A percentile compares a stretch with the other conserved stretches of the same genome.
phyloP scores from a whole-genome alignment of 2,113 vertebrate species.

The Elephas maximus region DNA sequence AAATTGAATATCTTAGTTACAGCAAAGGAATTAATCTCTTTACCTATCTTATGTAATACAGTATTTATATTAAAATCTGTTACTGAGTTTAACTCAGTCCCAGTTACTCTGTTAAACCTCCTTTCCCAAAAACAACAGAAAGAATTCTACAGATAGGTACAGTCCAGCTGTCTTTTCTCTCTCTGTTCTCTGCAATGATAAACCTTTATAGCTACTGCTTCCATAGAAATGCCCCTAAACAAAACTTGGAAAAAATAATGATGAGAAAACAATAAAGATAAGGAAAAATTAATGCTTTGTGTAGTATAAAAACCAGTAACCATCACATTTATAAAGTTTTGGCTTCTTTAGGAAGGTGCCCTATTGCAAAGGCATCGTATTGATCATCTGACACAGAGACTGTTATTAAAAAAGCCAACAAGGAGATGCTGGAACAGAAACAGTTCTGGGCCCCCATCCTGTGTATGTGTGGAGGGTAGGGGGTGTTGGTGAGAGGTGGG shows the following conservation, averaged over 20 bases:
- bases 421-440: neutral
- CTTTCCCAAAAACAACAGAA: constrained; percentile 69
- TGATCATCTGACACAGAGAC: neutral
- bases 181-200: constrained; percentile 68
- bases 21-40: constrained; percentile 63
- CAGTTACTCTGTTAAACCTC: constrained; percentile 48
- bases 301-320: constrained; percentile 45
- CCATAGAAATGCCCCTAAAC: constrained; percentile 54
- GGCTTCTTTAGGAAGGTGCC: constrained; percentile 55
- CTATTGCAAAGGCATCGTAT: constrained; percentile 64
- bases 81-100: constrained; percentile 53
- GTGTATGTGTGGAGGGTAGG: no score
- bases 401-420: neutral
- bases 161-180: constrained; percentile 74
- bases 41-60: constrained; percentile 74
- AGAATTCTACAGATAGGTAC: constrained; percentile 68
- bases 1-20: constrained; percentile 70
- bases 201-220: constrained; percentile 51
- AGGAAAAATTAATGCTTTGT: constrained; percentile 57
- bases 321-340: constrained; percentile 44
- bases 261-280: constrained; percentile 58
- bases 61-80: constrained; percentile 50
- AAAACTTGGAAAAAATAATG: constrained; percentile 50
- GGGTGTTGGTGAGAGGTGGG: neutral
- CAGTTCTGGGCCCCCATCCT: neutral